Base-by-base conservation (phyloP, 2,888 invertebrate species). In the Cephus rjabovi region DNA sequence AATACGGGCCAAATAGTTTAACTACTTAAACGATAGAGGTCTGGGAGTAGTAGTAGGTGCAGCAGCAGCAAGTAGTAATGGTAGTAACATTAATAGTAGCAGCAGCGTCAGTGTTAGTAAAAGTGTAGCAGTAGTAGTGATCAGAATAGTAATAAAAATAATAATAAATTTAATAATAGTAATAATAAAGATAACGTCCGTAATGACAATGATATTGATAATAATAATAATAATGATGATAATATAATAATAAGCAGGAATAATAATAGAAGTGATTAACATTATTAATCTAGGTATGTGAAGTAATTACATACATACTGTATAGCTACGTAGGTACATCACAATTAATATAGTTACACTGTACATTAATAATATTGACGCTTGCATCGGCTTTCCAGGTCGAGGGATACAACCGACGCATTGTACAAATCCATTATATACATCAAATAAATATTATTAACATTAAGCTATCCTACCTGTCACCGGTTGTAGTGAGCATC, bases 391-490 rank as follows among this genome's bases (percentile, higher is more conserved):
- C 11, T 75, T 75, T 31, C 69, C 75, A 75, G 15, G 31, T 76
- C 70, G 71, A 68, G 73, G 78, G 76, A 77, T 84, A 84, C 80
- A 85, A 83, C 86, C 86, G 86, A 84, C 81, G 83, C 87, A 88
- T 89, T 88, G 87, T 90, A 90, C 88, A 90, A 90, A 88, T 89
- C 87, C 87, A 86, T 89, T 87, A 91, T 91, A 90, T 91, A 91
- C 90, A 91, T 89, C 86, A 90, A 91, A 91, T 91, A 91, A 91
- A 91, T 90, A 91, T 90, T 90, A 91, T 91, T 87, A 90, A 90
- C 88, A 90, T 91, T 90, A 90, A 90, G 86, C 90, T 91, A 89
- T 87, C 85, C 86, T 88, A 87, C 77, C 86, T 87, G 87, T 75
- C 76, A 77, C 84, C 85, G 81, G 83, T 84, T 79, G 79, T 81